Evolutionary conservation across 2,888 invertebrate genomes (phyloP), one percentile per base, ranked within the genome.

Genomic region (Cordilura impudica): DNA sequence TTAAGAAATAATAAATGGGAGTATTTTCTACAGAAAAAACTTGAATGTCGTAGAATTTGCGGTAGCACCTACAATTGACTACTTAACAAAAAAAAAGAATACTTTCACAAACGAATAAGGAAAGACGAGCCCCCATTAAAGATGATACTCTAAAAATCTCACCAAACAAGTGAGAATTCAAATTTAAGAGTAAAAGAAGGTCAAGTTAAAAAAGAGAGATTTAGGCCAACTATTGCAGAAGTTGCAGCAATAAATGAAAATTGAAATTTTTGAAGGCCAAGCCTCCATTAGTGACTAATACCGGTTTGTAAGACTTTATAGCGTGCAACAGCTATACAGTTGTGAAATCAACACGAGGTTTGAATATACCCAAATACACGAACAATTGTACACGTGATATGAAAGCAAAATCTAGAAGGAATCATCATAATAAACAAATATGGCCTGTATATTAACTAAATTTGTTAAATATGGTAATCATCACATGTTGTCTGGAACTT

Each of bases 251-350:
- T n/a, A 12, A 12, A 12, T 35, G 26, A n/a, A n/a, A 10, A 56
- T 7, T n/a, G n/a, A n/a, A n/a, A n/a, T n/a, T n/a, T n/a, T 31
- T 21, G 31, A 66, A 66, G 49, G 69, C 65, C 70, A 78, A 60
- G 78, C 73, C 78, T 65, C 73, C 78, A 65, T 39, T n/a, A 58
- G 39, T 69, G 56, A 78, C 73, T 70, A 78, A 78, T 70, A 78
- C 78, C 58, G 65, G 78, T 74, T 66, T 73, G 12, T 0, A 39
- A 43, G 1, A 10, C 23, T 10, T 31, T 19, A 10, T 10, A 16
- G 23, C n/a, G 18, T 47, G 4, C 10, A 10, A n/a, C n/a, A n/a
- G n/a, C n/a, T n/a, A 31, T 23, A 31, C 56, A 60, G 26, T 26
- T 23, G 23, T 39, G 43, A 45, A 45, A 26, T 26, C 29, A 26